Conservation (phyloP, 2,797 vertebrate species). For the Hylomyscus alleni region DNA sequence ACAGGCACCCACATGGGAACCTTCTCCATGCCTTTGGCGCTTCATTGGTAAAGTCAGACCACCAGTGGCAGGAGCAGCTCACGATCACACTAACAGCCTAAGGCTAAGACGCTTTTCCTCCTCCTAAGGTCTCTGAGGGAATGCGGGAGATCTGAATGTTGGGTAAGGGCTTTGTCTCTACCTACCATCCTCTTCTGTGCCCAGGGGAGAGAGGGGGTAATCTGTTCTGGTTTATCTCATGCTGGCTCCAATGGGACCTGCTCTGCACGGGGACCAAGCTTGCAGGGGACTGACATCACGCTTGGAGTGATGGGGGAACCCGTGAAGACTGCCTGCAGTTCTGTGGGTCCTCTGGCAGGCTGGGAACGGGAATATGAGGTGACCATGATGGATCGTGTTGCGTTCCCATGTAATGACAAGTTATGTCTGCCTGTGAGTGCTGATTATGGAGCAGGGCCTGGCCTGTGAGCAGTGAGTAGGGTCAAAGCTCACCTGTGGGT, state of each 20-base stretch:
- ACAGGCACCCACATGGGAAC: background rate
- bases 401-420: background rate
- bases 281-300: background rate
- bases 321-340: slow-evolving; percentile 70
- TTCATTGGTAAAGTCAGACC: background rate
- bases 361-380: background rate
- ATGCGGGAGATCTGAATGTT: background rate
- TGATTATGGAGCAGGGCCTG: background rate
- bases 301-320: slow-evolving; percentile 29
- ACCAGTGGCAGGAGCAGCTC: background rate
- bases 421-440: background rate
- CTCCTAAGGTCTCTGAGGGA: background rate
- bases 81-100: background rate
- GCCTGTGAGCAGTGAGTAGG: too few species aligned
- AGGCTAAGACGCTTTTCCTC: background rate
- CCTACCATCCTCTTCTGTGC: background rate
- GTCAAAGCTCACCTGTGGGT: accelerated
- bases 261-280: accelerated
- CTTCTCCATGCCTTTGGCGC: background rate
- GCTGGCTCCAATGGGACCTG: background rate
- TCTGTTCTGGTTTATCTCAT: background rate
- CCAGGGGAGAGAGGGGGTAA: background rate
- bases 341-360: background rate
- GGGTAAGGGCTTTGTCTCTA: background rate
- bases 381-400: background rate